Base-by-base conservation (phyloP, 2,888 invertebrate species). In the Calephelis perditalis region DNA sequence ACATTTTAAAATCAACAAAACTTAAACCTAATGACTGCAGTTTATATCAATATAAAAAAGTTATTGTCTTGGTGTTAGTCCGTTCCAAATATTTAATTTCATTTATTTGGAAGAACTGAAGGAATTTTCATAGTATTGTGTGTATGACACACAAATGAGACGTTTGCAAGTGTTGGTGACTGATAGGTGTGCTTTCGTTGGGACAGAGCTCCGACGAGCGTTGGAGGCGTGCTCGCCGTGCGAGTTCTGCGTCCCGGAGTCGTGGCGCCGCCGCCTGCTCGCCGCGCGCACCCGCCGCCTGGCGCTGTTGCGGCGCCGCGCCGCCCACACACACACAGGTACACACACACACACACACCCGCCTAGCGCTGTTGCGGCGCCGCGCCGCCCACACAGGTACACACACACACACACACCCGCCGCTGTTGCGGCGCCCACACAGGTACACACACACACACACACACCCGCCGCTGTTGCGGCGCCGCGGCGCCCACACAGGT, bases 241-340 rank as follows among this genome's bases (percentile, higher is more conserved):
- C 8, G 79, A 81, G 65, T 84, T 81, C 74, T 62, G 65, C 36
- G 45, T 78, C 63, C 63, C 71, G 40, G 36, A n/a, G 26, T 47
- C 55, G 57, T 81, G 78, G 80, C 65, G 76, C 54, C 36, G 52
- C 58, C 62, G 62, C 57, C 74, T 79, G 56, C 68, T 82, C 57
- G 61, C 47, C 43, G 67, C 61, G 58, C 73, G 82, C 4, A 68
- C 66, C 64, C 63, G 45, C 3, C 57, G 61, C 49, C 70, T 81
- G 43, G 67, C 70, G 6, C 66, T 57, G 45, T 65, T 66, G 62
- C 10, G 55, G 60, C 47, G 47, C 47, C 47, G 47, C 47, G 12
- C n/a, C 68, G 57, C 37, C 47, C 54, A 15, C 45, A 15, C 10
- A 8, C n/a, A 3, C 11, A 7, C 11, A 6, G 40, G 45, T n/a